Base-by-base conservation (phyloP, 2,888 invertebrate species). In the Tipula helvola region DNA sequence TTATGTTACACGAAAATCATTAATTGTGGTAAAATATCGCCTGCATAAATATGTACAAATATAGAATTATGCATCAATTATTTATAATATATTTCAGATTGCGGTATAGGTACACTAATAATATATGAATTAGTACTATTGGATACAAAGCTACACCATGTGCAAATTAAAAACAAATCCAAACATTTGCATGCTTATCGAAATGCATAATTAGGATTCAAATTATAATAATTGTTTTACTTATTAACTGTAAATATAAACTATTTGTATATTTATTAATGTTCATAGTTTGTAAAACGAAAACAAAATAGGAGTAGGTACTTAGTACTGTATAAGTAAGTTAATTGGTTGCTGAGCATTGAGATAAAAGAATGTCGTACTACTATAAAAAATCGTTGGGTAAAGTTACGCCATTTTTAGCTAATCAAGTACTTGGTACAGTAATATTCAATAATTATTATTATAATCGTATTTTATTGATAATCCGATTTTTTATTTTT, bases 71-170 rank as follows among this genome's bases (percentile, higher is more conserved):
- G n/a, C n/a, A n/a, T 83, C 3, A 36, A 83, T 83, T 83, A 83
- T 57, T 57, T n/a, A 57, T 16, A 7, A 57, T 44, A 87, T 87
- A 71, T 89, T 88, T 44, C 88, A 92, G 92, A 91, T 92, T 12
- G 92, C 92, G 28, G n/a, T n/a, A n/a, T n/a, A n/a, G 92, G 92
- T n/a, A 92, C 92, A 0, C 92, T 92, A 83, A 91, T 92, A 36
- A 92, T 92, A 0, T 92, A 92, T 88, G 92, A 92, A 89, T 89
- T 92, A 10, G 92, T 92, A 3, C 89, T 92, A 36, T 12, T 13
- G 4, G 83, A 36, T 36, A 13, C 16, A 57, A 57, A 57, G 16
- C 52, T 57, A 57, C 2, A 18, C 10, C 3, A 28, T 71, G 71
- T 71, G 28, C 10, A 71, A 71, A 71, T 71, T 28, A 71, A 28